These are phyloP conservation scores for Drosophila guanche DNA, from an alignment of 1,140 invertebrate genomes.

Conservation along the genomic window DNA sequence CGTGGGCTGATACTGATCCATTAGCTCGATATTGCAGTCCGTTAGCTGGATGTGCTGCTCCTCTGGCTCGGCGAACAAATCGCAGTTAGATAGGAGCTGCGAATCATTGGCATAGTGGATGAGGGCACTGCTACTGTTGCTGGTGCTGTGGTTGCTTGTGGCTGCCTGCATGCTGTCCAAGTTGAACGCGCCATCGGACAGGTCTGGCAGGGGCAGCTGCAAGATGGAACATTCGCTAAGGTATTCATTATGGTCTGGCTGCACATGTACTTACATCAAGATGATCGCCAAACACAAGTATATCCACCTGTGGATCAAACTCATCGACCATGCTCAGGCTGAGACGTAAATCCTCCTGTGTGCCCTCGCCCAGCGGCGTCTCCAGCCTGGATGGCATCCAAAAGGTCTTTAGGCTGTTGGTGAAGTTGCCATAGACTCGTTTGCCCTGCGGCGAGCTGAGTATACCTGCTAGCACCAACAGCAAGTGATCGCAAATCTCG, in stretches of 20 bases:
- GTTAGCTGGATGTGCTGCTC: constrained; percentile 62
- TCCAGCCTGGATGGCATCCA: constrained; percentile 75
- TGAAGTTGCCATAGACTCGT: constrained; percentile 65
- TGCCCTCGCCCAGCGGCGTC: constrained; percentile 55
- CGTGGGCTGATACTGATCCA: constrained; percentile 77
- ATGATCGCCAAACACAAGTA: constrained; percentile 74
- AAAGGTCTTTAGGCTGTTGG: constrained; percentile 60
- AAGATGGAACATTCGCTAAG: background rate
- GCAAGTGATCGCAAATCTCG: constrained; percentile 79
- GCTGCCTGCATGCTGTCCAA: constrained; percentile 52
- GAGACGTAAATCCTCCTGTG: constrained; percentile 48
- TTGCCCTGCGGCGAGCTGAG: constrained; percentile 71
- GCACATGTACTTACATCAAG: constrained; percentile 56
- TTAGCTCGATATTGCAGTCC: constrained; percentile 78
- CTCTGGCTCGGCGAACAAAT: constrained; percentile 51
- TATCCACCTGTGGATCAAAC: constrained; percentile 62
- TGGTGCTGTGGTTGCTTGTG: constrained; percentile 12
- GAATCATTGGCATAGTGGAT: constrained; percentile 67
- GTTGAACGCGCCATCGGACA: constrained; percentile 59
- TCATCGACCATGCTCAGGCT: constrained; percentile 53
- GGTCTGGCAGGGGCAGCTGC: constrained; percentile 54
- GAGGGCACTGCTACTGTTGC: constrained; percentile 34
- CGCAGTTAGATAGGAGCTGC: constrained; percentile 66
- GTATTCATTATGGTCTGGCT: constrained; percentile 6
- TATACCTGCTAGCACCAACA: constrained; percentile 71